A percentile compares a stretch with the other conserved stretches of the same genome.
phyloP scores from a whole-genome alignment of 2,113 vertebrate genomes.

The Trematomus loennbergii region DNA sequence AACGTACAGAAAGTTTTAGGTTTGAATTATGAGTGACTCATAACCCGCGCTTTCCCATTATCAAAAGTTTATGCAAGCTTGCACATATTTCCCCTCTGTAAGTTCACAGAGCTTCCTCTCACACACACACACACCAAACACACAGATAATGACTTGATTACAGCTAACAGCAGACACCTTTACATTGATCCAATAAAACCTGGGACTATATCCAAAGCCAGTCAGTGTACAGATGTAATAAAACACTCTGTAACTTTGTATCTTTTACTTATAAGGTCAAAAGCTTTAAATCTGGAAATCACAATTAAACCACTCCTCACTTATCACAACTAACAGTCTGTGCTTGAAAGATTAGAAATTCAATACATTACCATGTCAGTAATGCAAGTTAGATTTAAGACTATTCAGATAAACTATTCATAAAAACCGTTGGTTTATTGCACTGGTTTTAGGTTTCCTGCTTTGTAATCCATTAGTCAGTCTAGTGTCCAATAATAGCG shows the following conservation, averaged over 20 bases:
- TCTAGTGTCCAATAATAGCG: neutral
- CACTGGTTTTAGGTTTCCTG: neutral
- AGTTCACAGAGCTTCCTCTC: neutral
- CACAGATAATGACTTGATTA: neutral
- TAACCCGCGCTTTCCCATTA: constrained; percentile 5
- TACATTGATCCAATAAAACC: neutral
- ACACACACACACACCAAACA: neutral
- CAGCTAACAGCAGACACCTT: neutral
- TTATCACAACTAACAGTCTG: neutral
- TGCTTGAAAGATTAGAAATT: neutral
- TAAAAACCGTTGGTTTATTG: neutral
- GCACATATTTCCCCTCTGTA: neutral
- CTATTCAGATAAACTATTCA: too few species aligned
- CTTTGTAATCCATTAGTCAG: neutral
- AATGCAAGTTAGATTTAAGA: neutral
- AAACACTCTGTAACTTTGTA: neutral
- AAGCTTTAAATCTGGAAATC: neutral
- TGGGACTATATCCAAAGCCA: neutral
- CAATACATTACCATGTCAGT: neutral
- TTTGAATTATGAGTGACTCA: constrained; percentile 5
- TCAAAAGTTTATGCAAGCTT: constrained; percentile 2
- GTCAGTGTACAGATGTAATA: neutral
- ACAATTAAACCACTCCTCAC: neutral
- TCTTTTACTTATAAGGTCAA: neutral
- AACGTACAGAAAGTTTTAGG: neutral